Conservation (phyloP, 2,113 vertebrate species). For the Hippocampus mohnikei region DNA sequence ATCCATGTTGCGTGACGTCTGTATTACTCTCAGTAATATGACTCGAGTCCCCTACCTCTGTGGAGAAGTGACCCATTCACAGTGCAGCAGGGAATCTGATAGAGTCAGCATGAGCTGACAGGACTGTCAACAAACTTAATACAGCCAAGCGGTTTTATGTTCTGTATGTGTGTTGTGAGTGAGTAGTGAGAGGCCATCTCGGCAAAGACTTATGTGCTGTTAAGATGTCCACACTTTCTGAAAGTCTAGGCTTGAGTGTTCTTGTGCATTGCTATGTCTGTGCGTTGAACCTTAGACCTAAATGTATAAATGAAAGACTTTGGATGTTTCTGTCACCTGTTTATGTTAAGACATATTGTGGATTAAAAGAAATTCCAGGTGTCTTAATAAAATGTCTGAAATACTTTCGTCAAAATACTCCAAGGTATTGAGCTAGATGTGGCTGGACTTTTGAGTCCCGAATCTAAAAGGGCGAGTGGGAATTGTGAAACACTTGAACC, state of each 20-base stretch:
- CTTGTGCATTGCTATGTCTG: not conserved
- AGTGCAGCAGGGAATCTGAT: slow-evolving; percentile 58
- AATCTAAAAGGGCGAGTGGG: too few species aligned
- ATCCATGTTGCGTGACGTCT: too few species aligned
- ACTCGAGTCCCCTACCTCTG: slow-evolving; percentile 3
- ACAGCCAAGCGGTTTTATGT: slow-evolving; percentile 16
- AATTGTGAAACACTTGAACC: too few species aligned
- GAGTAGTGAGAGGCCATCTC: slow-evolving; percentile 1
- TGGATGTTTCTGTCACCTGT: not conserved
- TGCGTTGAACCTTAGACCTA: not conserved
- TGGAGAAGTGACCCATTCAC: slow-evolving; percentile 61
- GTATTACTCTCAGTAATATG: too few species aligned
- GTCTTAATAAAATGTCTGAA: too few species aligned
- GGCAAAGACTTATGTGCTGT: slow-evolving; percentile 17
- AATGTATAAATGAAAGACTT: slow-evolving; percentile 25
- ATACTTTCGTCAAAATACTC: too few species aligned
- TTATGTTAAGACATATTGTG: too few species aligned
- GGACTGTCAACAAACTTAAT: slow-evolving; percentile 50
- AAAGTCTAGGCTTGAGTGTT: slow-evolving; percentile 6
- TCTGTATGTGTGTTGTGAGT: too few species aligned
- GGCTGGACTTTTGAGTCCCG: too few species aligned
- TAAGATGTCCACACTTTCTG: slow-evolving; percentile 2
- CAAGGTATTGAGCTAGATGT: too few species aligned
- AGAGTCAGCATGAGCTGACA: slow-evolving; percentile 52
- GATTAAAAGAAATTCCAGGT: too few species aligned